Evolutionary conservation across 2,797 vertebrate species (phyloP), one percentile per base, ranked within the genome.

Genomic region (Falco naumanni): DNA sequence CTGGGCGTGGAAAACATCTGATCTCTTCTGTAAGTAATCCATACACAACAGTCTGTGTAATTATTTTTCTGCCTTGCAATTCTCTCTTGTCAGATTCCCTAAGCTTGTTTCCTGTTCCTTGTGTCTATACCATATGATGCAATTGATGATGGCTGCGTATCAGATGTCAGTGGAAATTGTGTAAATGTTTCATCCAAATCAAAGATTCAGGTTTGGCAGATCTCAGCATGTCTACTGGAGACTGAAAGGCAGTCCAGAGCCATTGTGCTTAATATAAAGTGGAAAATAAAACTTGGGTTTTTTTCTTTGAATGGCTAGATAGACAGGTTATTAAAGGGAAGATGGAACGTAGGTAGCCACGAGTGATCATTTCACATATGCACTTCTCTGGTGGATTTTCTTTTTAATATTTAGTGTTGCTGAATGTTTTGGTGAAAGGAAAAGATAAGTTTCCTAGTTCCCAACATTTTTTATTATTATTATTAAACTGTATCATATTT

Each of bases 101-200:
- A 29, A 47, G 16, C 26, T 47, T 66, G n/a, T 45, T 47, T 45
- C 33, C 31, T 18, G 1, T 16, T 78, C 28, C 39, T 74, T 0
- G 0, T 9, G 15, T 59, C 72, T 45, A 11, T 39, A 6, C 9
- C 4, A 0, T 8, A 9, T 14, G 25, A 28, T 0, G 0, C 0
- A 6, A 4, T 2, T 43, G 17, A 20, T 31, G 47, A 21, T 21
- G 20, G 2, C 18, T 11, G 3, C 2, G 3, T 57, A 54, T 82
- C 34, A 59, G 13, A 37, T 41, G 41, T 33, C 17, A 9, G 15
- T 41, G 34, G 5, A 6, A 22, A n/a, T 9, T 9, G 5, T 20
- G 8, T 5, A 51, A 43, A 41, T 24, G 17, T 37, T 87, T 75
- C 4, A 0, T 63, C 24, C 39, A 47, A 43, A 82, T 47, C 18